Base-by-base conservation (phyloP, 1,140 invertebrate species). In the Pemphigus obesinymphae region DNA sequence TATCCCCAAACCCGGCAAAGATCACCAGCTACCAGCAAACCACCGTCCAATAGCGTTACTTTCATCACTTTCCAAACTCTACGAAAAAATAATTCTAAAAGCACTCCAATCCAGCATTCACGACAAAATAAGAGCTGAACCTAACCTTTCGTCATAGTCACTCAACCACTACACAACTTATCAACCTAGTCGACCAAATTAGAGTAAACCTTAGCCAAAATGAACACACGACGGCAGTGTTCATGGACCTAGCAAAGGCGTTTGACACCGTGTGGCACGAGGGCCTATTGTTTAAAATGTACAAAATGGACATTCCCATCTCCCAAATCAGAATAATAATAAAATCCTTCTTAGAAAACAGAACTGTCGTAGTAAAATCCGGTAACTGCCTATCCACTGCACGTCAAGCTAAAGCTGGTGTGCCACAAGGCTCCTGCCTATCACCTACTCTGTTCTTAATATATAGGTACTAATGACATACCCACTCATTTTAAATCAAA, bases 131-230 rank as follows among this genome's bases (percentile, higher is more conserved):
- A 11, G 53, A 5, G 10, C 7, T 20, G 53, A 55, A 55, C 53
- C 23, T 10, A 20, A n/a, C 53, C 13, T 55, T 55, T n/a, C 13
- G 53, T 6, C 10, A 55, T 20, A 5, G 23, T 15, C 53, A 55
- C 53, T 55, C 53, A 5, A 55, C 53, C 5, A 55, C 53, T 55
- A 11, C 5, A 6, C 53, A 55, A 55, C 53, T 55, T 5, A n/a
- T 55, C 20, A 55, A 55, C 5, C 23, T 55, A 15, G 10, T n/a
- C n/a, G n/a, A n/a, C 29, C 55, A 55, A 48, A 84, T 84, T n/a
- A 40, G 48, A 43, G 45, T 75, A 29, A 55, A 55, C 20, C 13
- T n/a, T 20, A 55, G 23, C 53, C 13, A 55, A 6, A 55, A 55
- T 20, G 23, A 20, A 5, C 13, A 55, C 13, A 55, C 53, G 5